phyloP scores from a whole-genome alignment of 2,113 vertebrate species.

The Malurus cyaneus region DNA sequence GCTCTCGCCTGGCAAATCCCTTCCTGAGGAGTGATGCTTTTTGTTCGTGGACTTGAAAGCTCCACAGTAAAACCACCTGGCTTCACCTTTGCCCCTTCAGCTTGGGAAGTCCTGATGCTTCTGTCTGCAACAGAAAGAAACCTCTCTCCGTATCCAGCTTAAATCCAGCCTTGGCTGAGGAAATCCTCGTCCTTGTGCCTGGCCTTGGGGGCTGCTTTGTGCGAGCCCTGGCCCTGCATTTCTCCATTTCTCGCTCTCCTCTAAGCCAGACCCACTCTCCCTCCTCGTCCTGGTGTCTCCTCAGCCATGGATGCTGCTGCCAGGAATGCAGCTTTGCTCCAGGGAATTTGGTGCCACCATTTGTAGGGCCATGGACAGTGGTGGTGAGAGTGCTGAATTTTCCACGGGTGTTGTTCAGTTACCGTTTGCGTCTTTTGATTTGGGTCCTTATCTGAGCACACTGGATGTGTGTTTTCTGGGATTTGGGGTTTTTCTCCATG shows the following conservation, averaged over 20 bases:
- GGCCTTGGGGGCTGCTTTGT: not conserved
- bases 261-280: not conserved
- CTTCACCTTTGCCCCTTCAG: not conserved
- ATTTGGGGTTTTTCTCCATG: accelerated
- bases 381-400: not conserved
- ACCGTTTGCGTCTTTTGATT: not conserved
- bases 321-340: not conserved
- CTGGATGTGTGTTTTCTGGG: not conserved
- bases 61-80: accelerated
- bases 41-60: not conserved
- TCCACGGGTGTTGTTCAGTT: accelerated
- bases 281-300: not conserved
- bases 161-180: not conserved
- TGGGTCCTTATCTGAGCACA: accelerated
- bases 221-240: accelerated
- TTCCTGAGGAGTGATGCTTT: not conserved
- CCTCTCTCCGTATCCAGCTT: not conserved
- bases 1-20: not conserved
- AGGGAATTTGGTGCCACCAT: not conserved
- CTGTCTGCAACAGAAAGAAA: not conserved
- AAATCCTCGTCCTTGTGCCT: not conserved
- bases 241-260: not conserved
- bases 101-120: not conserved
- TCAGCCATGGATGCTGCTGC: not conserved
- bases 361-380: accelerated